phyloP scores from a whole-genome alignment of 2,797 vertebrate species.

The Ceryle rudis region DNA sequence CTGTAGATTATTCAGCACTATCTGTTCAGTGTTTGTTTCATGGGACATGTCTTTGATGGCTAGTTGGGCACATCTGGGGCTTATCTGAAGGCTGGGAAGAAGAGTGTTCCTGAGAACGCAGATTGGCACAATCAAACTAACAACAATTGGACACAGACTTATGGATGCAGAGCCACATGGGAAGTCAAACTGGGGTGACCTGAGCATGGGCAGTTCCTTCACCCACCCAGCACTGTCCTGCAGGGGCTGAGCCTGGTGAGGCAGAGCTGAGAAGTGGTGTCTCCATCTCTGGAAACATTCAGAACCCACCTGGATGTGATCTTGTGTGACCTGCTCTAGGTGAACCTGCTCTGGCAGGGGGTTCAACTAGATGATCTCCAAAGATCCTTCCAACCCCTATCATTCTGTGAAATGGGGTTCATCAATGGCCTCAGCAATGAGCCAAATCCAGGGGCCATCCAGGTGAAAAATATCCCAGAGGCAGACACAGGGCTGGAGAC shows the following conservation, averaged over 20 bases:
- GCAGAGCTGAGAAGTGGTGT: background rate
- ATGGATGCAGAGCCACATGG: background rate
- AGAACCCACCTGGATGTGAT: too few relatives aligned
- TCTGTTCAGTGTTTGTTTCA: background rate
- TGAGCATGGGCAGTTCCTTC: background rate
- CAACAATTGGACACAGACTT: background rate
- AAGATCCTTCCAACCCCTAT: too few relatives aligned
- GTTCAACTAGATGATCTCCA: too few relatives aligned
- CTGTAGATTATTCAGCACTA: background rate
- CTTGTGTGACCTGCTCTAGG: too few relatives aligned
- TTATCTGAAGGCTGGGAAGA: background rate
- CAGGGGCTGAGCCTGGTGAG: background rate
- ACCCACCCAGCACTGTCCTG: too few relatives aligned
- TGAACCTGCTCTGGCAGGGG: too few relatives aligned
- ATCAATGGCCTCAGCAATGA: accelerated
- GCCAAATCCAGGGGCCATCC: background rate
- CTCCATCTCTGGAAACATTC: too few relatives aligned
- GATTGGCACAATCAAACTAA: background rate
- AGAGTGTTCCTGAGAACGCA: background rate
- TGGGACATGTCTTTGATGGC: background rate
- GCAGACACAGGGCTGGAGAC: background rate
- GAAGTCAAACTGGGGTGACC: background rate
- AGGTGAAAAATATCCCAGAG: background rate
- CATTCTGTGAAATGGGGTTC: background rate
- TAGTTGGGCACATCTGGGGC: background rate